Evolutionary conservation across 2,113 vertebrate genomes (phyloP), one percentile per base, ranked within the genome.

Genomic region (Clarias gariepinus): DNA sequence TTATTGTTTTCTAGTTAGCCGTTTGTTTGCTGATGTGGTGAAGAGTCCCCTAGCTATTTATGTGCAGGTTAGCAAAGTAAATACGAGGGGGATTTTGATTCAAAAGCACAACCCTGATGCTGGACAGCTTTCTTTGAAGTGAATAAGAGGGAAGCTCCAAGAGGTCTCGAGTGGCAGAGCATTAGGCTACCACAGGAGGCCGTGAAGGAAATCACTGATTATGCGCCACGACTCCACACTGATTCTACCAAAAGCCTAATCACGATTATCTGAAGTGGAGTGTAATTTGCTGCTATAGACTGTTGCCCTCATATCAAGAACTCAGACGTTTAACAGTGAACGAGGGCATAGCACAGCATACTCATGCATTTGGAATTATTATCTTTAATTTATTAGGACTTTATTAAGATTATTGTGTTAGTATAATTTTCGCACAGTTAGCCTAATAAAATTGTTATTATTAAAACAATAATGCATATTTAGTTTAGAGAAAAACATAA

Each of bases 231-330:
- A 94, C 94, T 92, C 93, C 81, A 88, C 93, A 92, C 92, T 92
- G 90, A 77, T 77, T 87, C 81, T 21, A 87, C 64, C 86, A 87
- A 74, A 82, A 82, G 85, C 86, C 86, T 81, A 82, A 87, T 87
- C 86, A 87, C 71, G 80, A 87, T 87, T 82, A 87, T 87, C 86
- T 87, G 86, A 87, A 87, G 86, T 87, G 86, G 81, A 82, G 28
- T 87, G 94, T 96, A 93, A 95, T 94, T 95, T 95, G 94, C 94
- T 95, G 58, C 36, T 77, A 55, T 77, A 83, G 86, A 83, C 61
- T 68, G 71, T 28, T 83, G 86, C 86, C 47, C 86, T 55, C 81
- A 66, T 73, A 74, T 85, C 83, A 80, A 82, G 79, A 55, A 53
- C 76, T 21, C 57, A 55, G 69, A 47, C n/a, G 53, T 55, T 81